Evolutionary conservation across 2,888 invertebrate species (phyloP).

Genomic region (Noctua comes): DNA sequence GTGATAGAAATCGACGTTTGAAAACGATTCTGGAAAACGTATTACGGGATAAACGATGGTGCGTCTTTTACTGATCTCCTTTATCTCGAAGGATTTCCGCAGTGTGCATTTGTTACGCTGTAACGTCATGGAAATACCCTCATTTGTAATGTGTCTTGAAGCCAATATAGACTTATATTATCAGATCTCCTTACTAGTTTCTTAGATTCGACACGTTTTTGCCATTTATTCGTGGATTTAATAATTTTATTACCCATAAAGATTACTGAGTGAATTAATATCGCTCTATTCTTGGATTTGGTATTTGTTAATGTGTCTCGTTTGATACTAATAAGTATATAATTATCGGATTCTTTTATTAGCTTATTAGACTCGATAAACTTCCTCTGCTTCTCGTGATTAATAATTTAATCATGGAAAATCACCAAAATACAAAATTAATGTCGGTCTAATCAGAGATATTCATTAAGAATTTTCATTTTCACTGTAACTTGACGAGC

Average conservation of each 20-base stretch:
- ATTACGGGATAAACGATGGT: slow-evolving; percentile 41
- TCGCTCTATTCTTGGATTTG: background rate
- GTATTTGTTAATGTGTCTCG: background rate
- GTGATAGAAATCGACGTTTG: slow-evolving; percentile 43
- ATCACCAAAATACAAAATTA: background rate
- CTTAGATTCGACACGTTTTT: background rate
- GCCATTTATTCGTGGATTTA: background rate
- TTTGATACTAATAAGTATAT: background rate
- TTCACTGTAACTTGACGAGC: background rate
- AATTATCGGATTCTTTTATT: background rate
- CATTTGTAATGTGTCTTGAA: slow-evolving; percentile 34
- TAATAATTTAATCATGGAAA: background rate
- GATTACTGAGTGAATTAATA: background rate
- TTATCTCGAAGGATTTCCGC: slow-evolving; percentile 47
- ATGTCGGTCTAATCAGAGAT: background rate
- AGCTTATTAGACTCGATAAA: background rate
- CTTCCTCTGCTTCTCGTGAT: background rate
- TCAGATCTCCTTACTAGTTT: background rate
- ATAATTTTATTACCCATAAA: background rate
- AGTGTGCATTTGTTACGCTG: slow-evolving; percentile 52
- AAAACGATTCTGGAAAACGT: slow-evolving; percentile 37
- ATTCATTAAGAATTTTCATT: slow-evolving; percentile 1
- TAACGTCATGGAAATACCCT: slow-evolving; percentile 27
- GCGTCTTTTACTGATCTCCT: slow-evolving; percentile 41
- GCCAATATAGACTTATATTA: background rate